Conservation (phyloP, 2,888 invertebrate genomes). For the Rapana venosa region DNA sequence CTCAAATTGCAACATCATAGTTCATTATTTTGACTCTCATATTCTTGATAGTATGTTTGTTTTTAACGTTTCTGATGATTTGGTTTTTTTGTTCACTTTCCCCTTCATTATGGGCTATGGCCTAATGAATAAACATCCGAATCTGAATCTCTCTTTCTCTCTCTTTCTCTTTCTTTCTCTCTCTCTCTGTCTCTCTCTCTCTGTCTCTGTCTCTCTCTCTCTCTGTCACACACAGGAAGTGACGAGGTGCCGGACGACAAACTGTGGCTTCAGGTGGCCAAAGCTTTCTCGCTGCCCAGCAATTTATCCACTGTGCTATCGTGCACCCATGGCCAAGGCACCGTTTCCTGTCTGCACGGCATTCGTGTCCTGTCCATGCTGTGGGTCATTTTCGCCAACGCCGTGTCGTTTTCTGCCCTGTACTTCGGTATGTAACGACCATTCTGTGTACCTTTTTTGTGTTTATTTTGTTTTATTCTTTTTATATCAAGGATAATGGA, state of each 20-base stretch:
- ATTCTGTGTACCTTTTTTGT: background rate
- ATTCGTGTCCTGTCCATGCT: slow-evolving; percentile 40
- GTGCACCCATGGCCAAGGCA: background rate
- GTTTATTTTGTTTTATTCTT: too few relatives aligned
- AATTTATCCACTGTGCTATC: background rate
- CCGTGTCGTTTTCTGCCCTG: slow-evolving; percentile 33
- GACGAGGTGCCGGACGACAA: slow-evolving; percentile 4
- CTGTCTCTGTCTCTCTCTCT: background rate
- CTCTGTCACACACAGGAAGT: background rate
- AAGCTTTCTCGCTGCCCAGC: slow-evolving; percentile 32
- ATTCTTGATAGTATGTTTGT: too few relatives aligned
- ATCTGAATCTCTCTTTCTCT: background rate
- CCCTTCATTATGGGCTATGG: too few relatives aligned
- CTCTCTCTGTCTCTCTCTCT: background rate
- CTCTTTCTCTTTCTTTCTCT: background rate
- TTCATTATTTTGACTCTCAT: too few relatives aligned
- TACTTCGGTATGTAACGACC: slow-evolving; percentile 33
- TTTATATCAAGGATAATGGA: too few relatives aligned
- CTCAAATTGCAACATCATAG: too few relatives aligned
- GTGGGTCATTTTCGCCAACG: slow-evolving; percentile 41
- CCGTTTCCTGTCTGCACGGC: slow-evolving; percentile 35
- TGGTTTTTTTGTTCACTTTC: too few relatives aligned
- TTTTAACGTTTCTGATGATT: too few relatives aligned
- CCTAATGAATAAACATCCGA: background rate
- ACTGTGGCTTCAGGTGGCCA: slow-evolving; percentile 19